Base-by-base conservation (phyloP, 2,797 vertebrate species). In the Coregonus sp. region DNA sequence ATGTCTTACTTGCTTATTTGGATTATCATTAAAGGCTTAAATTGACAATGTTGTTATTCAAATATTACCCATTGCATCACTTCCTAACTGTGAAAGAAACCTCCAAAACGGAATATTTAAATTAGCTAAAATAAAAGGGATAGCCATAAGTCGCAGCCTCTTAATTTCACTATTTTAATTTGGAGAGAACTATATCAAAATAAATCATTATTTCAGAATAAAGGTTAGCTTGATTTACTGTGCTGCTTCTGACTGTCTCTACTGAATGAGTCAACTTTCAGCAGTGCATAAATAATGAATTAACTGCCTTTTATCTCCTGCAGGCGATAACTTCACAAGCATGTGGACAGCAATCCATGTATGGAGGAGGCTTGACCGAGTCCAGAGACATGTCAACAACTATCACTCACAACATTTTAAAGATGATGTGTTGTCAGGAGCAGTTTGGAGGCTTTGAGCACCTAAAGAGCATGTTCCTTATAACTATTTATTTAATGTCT, bases 301-400 rank as follows among this genome's bases (percentile, higher is more conserved):
- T 81, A 85, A 80, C 70, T 52, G 83, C 83, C 87, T 92, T 93
- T 93, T 90, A 93, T 92, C 89, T 91, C 77, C 70, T 87, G 83
- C 72, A 80, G 79, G 79, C 85, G 88, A 89, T 90, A 87, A 85
- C 88, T 84, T 89, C 83, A 87, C 87, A 84, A 82, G 87, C 76
- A 71, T 83, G 80, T 50, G 84, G 86, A 90, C 83, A 85, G 81
- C 52, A 79, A 86, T 61, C 75, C 75, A 71, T 85, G 80, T 31
- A 83, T 82, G 73, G 82, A 86, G 52, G 77, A 84, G 80, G 71
- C 79, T 54, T 81, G 85, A 81, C 25, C 78, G 81, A 52, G 81
- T 89, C 88, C 86, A 92, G 86, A 86, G 80, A 86, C 74, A 85
- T 91, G 91, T 91, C 91, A 86, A 84, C 84, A 82, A 77, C 84